Conservation (phyloP, 2,888 invertebrate genomes). For the Agrilus mali region DNA sequence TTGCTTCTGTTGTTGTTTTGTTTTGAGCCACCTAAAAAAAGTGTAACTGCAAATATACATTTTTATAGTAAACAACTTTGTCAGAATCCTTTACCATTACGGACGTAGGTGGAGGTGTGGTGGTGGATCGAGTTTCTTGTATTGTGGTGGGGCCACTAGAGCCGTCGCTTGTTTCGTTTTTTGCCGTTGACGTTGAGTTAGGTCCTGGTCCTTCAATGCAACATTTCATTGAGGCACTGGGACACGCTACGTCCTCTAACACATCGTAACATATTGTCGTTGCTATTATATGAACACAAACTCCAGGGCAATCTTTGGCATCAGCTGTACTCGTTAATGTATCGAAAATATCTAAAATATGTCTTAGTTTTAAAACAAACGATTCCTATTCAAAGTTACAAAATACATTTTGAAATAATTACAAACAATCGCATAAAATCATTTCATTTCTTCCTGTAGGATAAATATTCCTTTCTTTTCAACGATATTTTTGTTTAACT, state of each 20-base stretch:
- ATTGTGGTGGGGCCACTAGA: slow-evolving; percentile 17
- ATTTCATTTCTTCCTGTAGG: not conserved
- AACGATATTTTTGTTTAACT: too few relatives aligned
- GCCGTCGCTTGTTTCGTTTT: slow-evolving; percentile 14
- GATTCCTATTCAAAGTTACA: too few relatives aligned
- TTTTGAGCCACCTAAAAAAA: not conserved
- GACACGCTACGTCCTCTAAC: slow-evolving; percentile 68
- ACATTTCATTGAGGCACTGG: slow-evolving; percentile 70
- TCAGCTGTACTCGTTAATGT: slow-evolving; percentile 76
- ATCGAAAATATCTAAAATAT: slow-evolving; percentile 59
- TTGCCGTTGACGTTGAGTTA: slow-evolving; percentile 31
- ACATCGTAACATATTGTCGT: slow-evolving; percentile 79
- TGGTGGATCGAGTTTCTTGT: slow-evolving; percentile 19
- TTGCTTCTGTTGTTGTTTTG: slow-evolving; percentile 4
- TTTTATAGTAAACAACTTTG: too few relatives aligned
- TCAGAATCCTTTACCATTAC: slow-evolving; percentile 1
- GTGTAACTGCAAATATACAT: not conserved
- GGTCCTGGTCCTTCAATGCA: slow-evolving; percentile 65
- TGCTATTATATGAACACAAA: slow-evolving; percentile 76
- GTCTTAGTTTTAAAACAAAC: not conserved
- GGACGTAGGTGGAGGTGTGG: slow-evolving; percentile 21
- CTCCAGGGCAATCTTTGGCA: slow-evolving; percentile 77
- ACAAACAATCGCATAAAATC: not conserved
- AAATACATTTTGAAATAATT: too few relatives aligned
- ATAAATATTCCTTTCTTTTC: too few relatives aligned